phyloP scores from a whole-genome alignment of 1,140 invertebrate genomes.

The Drosophila sulfurigaster region DNA sequence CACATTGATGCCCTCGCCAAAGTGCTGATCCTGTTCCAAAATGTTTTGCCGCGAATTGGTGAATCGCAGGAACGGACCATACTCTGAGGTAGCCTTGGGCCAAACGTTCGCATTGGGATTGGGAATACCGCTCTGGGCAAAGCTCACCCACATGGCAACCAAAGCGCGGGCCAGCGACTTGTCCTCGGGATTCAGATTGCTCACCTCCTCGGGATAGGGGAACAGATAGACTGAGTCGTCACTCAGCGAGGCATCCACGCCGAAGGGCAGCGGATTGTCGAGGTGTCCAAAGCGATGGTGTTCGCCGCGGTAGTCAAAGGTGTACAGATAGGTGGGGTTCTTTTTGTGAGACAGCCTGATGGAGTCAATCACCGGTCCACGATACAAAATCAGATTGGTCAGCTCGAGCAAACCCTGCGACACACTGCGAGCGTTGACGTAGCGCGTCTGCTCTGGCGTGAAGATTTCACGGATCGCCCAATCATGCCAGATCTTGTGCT shows the following conservation, averaged over 20 bases:
- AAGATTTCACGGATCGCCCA: slow-evolving; percentile 73
- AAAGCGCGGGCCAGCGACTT: slow-evolving; percentile 62
- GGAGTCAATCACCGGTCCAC: slow-evolving; percentile 66
- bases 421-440: slow-evolving; percentile 33
- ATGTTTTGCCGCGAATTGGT: slow-evolving; percentile 56
- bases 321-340: slow-evolving; percentile 67
- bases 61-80: slow-evolving; percentile 75
- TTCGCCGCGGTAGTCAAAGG: slow-evolving; percentile 80
- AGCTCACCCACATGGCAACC: slow-evolving; percentile 75
- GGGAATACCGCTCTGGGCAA: slow-evolving; percentile 63
- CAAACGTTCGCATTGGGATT: slow-evolving; percentile 58
- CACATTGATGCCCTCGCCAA: slow-evolving; percentile 70
- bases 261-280: slow-evolving; percentile 68
- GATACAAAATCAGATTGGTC: slow-evolving; percentile 73
- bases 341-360: slow-evolving; percentile 56
- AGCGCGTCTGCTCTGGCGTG: slow-evolving; percentile 42
- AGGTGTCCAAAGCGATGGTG: slow-evolving; percentile 72
- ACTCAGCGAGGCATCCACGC: slow-evolving; percentile 76
- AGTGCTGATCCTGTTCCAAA: slow-evolving; percentile 75
- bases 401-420: slow-evolving; percentile 68
- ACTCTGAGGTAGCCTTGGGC: slow-evolving; percentile 66
- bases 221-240: slow-evolving; percentile 84
- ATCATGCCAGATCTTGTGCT: slow-evolving; percentile 70
- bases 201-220: slow-evolving; percentile 72
- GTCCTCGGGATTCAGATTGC: slow-evolving; percentile 63